Base-by-base conservation (phyloP, 2,888 invertebrate species). In the Caenorhabditis sulstoni region DNA sequence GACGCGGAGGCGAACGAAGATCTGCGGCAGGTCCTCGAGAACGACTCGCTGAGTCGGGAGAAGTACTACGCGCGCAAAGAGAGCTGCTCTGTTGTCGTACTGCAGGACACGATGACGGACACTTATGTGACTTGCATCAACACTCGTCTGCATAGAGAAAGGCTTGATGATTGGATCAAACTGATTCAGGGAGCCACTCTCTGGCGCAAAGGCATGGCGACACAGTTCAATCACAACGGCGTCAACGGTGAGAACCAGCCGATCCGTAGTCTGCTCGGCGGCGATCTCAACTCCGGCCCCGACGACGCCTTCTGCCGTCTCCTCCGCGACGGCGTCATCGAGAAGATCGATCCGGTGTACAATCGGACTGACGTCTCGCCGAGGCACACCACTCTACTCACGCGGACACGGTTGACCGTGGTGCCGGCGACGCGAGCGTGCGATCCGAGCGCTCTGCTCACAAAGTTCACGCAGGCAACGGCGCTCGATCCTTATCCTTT, bases 111-210 rank as follows among this genome's bases (percentile, higher is more conserved):
- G 3, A 37, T 49, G 7, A 37, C 49, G 1, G 58, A 41, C 11
- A 11, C 14, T n/a, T 12, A 71, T 8, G 7, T 79, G n/a, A 11
- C 92, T 7, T 90, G 92, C 3, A 96, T 94, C 18, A 97, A 96
- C 90, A 96, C 95, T 1, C 97, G 98, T 92, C 92, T 97, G 57
- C 97, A 95, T 92, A 97, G 96, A 89, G 95, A 95, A 90, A 96
- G 96, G 0, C 94, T 94, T 91, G 95, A 96, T 8, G 95, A 95
- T 91, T 95, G 96, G 89, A 94, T 97, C 84, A 92, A 97, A 79
- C 92, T 96, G 5, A 90, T 97, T 22, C 97, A 97, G 57, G 59
- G 74, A n/a, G 8, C 73, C 3, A 39, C 65, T 8, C 59, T 55
- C 18, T 16, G 49, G 12, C 23, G 75, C 22, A 57, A 66, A 39